These are phyloP conservation scores for Oreonectes daqikongensis DNA, from an alignment of 2,797 vertebrate species.

Conservation along the genomic window DNA sequence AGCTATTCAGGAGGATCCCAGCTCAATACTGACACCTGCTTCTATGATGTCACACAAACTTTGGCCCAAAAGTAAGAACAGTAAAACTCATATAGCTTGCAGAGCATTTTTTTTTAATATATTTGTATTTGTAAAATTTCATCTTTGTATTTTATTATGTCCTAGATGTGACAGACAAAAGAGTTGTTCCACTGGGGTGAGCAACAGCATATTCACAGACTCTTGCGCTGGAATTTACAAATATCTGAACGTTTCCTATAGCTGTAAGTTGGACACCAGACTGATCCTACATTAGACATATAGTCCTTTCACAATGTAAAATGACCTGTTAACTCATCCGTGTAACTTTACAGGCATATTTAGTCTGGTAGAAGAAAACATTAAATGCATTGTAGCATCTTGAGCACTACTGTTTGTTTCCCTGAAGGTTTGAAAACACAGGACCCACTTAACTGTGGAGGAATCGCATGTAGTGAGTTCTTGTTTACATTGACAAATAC, in stretches of 20 bases:
- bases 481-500: background rate
- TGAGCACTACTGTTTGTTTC: too few relatives aligned
- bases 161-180: background rate
- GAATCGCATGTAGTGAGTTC: too few relatives aligned
- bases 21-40: constrained; percentile 20
- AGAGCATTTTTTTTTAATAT: background rate
- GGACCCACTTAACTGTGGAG: too few relatives aligned
- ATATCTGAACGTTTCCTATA: constrained; percentile 14
- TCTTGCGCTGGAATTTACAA: background rate
- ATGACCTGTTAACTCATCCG: too few relatives aligned
- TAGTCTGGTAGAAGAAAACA: too few relatives aligned
- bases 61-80: constrained; percentile 1
- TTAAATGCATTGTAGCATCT: too few relatives aligned
- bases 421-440: too few relatives aligned
- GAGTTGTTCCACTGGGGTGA: background rate
- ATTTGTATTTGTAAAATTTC: background rate
- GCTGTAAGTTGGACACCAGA: background rate
- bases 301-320: too few relatives aligned
- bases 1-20: background rate
- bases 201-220: background rate
- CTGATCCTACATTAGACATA: too few relatives aligned
- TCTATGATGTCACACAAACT: background rate
- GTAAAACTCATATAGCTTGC: background rate
- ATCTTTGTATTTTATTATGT: background rate
- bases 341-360: too few relatives aligned